Conservation (phyloP, 1,140 invertebrate species). For the Batillaria attramentaria region DNA sequence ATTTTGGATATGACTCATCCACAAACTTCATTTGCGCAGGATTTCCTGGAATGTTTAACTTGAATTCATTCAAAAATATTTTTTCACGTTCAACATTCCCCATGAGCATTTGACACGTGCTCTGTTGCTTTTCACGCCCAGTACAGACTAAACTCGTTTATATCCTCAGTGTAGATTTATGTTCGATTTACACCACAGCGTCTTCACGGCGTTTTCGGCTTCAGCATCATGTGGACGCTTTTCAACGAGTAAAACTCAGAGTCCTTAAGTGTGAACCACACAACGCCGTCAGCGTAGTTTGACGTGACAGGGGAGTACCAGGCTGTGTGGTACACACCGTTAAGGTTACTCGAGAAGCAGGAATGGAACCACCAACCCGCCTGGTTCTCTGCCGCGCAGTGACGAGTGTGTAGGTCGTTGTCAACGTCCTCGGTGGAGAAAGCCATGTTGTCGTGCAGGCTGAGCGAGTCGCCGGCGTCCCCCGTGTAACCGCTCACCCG, state of each 20-base stretch:
- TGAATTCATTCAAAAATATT: too few relatives aligned
- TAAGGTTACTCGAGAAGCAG: slow-evolving; percentile 78
- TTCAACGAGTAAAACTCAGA: slow-evolving; percentile 74
- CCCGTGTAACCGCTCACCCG: slow-evolving; percentile 80
- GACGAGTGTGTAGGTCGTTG: slow-evolving; percentile 77
- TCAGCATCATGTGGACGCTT: slow-evolving; percentile 74
- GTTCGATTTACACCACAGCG: too few relatives aligned
- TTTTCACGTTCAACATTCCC: too few relatives aligned
- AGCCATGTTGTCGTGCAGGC: slow-evolving; percentile 75
- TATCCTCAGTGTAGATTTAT: too few relatives aligned
- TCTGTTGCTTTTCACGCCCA: too few relatives aligned
- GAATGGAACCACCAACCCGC: slow-evolving; percentile 80
- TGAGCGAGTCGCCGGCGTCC: slow-evolving; percentile 77
- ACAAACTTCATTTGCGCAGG: too few relatives aligned
- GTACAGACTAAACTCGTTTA: too few relatives aligned
- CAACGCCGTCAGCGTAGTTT: slow-evolving; percentile 73
- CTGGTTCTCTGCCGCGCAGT: slow-evolving; percentile 77
- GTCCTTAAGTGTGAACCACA: slow-evolving; percentile 77
- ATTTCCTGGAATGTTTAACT: too few relatives aligned
- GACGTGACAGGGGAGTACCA: slow-evolving; percentile 61
- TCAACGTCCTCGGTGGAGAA: slow-evolving; percentile 78
- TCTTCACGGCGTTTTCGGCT: slow-evolving; percentile 48
- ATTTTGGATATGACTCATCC: too few relatives aligned
- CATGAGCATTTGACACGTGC: too few relatives aligned
- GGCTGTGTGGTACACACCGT: slow-evolving; percentile 75